Evolutionary conservation across 2,113 vertebrate genomes (phyloP).

Genomic region (Zosterops borbonicus): DNA sequence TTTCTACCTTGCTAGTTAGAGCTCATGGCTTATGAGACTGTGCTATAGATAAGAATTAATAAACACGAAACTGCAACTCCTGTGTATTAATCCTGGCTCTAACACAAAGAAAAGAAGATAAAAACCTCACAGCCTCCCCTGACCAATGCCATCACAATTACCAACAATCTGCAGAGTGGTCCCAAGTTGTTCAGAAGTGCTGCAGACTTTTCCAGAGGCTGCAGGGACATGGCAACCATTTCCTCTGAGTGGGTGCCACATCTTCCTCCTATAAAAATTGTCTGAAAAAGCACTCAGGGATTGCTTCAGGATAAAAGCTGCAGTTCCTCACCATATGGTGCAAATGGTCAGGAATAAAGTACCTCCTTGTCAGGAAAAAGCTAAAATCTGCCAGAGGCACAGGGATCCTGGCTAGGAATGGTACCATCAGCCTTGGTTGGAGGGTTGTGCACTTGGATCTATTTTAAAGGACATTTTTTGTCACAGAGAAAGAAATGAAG

Average conservation of each 20-base stretch:
- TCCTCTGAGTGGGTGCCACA: background rate
- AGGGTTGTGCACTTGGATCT: background rate
- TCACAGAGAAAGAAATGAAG: background rate
- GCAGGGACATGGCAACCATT: background rate
- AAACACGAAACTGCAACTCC: too few relatives aligned
- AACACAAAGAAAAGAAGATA: too few relatives aligned
- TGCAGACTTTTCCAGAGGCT: background rate
- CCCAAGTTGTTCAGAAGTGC: background rate
- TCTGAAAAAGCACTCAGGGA: constrained; percentile 15
- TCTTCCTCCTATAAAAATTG: background rate
- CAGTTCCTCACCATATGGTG: constrained; percentile 1
- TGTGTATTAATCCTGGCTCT: too few relatives aligned
- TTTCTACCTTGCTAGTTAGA: too few relatives aligned
- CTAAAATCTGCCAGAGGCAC: background rate
- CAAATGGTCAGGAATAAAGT: background rate
- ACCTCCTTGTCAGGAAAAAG: background rate
- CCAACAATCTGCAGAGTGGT: background rate
- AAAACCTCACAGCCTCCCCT: background rate
- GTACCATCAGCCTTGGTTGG: background rate
- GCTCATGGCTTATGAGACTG: too few relatives aligned
- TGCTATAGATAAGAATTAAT: too few relatives aligned
- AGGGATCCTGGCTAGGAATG: background rate
- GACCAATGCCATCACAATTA: background rate
- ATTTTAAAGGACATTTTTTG: background rate
- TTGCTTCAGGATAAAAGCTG: constrained; percentile 7